Evolutionary conservation across 2,797 vertebrate species (phyloP).

Genomic region (Danio albolineatus): DNA sequence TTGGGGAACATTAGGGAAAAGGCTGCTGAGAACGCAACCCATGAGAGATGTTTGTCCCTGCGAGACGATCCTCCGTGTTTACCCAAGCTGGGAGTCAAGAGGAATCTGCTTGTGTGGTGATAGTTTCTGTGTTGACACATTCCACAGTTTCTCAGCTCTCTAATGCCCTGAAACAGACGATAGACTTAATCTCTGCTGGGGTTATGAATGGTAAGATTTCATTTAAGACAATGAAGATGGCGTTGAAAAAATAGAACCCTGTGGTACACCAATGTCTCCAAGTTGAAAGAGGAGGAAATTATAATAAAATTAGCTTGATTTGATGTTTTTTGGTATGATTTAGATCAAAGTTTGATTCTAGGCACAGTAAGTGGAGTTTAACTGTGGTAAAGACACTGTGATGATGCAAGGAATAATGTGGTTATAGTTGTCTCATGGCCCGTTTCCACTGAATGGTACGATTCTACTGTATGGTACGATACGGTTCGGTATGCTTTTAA

Average conservation of each 20-base stretch:
- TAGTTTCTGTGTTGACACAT: constrained; percentile 50
- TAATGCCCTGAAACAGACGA: background rate
- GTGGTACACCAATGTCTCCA: background rate
- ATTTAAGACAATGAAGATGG: background rate
- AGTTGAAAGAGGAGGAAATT: background rate
- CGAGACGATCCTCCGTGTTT: constrained; percentile 35
- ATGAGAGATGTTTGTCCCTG: constrained; percentile 31
- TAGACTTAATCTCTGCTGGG: background rate
- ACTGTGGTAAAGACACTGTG: background rate
- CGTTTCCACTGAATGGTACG: too few species aligned
- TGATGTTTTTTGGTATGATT: background rate
- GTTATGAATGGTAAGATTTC: background rate
- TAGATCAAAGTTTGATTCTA: background rate
- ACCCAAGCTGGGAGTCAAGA: constrained; percentile 46
- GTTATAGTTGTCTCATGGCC: background rate
- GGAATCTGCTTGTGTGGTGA: constrained; percentile 61
- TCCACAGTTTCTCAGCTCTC: constrained; percentile 13
- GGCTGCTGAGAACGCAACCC: background rate
- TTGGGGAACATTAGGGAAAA: constrained; percentile 2
- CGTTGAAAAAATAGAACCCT: constrained; percentile 1
- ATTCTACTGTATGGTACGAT: too few species aligned
- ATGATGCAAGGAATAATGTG: background rate
- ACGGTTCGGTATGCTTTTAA: too few species aligned
- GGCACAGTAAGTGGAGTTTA: background rate
- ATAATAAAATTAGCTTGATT: background rate